Percentiles rank a stretch among this genome's conserved stretches.
These are phyloP conservation scores for Spodoptera picta DNA, from an alignment of 2,888 invertebrate genomes.

Conservation along the genomic window DNA sequence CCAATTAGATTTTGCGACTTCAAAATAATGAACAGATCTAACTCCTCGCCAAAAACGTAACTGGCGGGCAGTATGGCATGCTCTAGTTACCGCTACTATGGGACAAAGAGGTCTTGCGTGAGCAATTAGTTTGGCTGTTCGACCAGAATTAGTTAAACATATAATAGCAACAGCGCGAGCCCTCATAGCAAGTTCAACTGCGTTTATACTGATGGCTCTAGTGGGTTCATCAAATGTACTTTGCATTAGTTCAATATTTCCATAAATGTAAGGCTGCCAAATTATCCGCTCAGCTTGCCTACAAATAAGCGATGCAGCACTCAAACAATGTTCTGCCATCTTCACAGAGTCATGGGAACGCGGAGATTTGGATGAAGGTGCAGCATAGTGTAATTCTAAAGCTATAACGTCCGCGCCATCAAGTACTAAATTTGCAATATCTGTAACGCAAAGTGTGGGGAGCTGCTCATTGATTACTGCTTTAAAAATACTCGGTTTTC, in stretches of 20 bases:
- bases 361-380: conserved; percentile 76
- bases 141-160: conserved; percentile 92
- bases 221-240: conserved; percentile 87
- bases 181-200: conserved; percentile 79
- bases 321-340: conserved; percentile 91
- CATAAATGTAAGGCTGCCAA: conserved; percentile 94
- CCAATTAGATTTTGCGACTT: conserved; percentile 73
- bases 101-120: conserved; percentile 92
- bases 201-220: conserved; percentile 86
- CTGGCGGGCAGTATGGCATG: conserved; percentile 91
- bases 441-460: conserved; percentile 92
- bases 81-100: conserved; percentile 92
- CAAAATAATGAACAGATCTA: conserved; percentile 86
- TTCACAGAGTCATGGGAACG: conserved; percentile 73
- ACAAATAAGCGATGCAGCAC: conserved; percentile 92
- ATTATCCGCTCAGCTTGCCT: conserved; percentile 95
- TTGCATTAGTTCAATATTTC: conserved; percentile 90
- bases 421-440: conserved; percentile 97
- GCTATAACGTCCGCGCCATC: conserved; percentile 96
- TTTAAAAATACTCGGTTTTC: conserved; percentile 97
- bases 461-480: conserved; percentile 95
- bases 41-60: conserved; percentile 86
- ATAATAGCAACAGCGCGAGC: conserved; percentile 89
- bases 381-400: conserved; percentile 90
- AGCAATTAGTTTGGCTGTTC: conserved; percentile 92